Evolutionary conservation across 92 coral and sea anemone species (phyloP).

Genomic region (Paramuricea clavata): DNA sequence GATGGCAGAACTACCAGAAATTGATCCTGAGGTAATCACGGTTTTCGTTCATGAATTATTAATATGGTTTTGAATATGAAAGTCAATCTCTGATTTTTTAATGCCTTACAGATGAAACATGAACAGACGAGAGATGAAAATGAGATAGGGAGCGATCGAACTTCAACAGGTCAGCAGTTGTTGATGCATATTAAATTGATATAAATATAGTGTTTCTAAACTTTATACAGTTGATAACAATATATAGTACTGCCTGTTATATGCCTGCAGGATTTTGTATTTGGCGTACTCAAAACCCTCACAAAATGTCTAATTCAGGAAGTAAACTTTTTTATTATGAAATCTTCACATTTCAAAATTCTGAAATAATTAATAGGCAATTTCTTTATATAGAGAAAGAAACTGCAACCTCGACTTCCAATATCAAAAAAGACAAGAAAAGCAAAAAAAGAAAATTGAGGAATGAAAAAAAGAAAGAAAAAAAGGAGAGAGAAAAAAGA

Average conservation of each 20-base stretch:
- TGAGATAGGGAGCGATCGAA: neutral
- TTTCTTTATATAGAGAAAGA: no score
- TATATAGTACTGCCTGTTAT: neutral
- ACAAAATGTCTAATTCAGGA: no score
- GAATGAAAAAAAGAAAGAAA: no score
- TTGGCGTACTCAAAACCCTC: neutral
- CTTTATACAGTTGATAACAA: neutral
- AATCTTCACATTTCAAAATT: no score
- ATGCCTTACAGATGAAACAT: neutral
- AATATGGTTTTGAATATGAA: neutral
- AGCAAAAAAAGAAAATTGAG: no score
- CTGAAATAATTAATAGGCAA: no score
- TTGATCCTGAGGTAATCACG: neutral
- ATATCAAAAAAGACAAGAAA: no score
- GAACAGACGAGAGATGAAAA: neutral
- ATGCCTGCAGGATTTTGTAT: neutral
- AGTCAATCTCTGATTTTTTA: neutral
- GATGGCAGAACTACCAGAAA: neutral
- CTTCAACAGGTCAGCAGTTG: neutral
- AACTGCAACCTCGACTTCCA: no score
- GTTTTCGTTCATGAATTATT: conserved; percentile 5
- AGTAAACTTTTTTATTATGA: no score
- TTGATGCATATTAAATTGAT: neutral
- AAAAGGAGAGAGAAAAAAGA: no score
- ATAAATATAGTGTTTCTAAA: neutral